Evolutionary conservation across 2,797 vertebrate genomes (phyloP).

Genomic region (Enteromius trimaculatus): DNA sequence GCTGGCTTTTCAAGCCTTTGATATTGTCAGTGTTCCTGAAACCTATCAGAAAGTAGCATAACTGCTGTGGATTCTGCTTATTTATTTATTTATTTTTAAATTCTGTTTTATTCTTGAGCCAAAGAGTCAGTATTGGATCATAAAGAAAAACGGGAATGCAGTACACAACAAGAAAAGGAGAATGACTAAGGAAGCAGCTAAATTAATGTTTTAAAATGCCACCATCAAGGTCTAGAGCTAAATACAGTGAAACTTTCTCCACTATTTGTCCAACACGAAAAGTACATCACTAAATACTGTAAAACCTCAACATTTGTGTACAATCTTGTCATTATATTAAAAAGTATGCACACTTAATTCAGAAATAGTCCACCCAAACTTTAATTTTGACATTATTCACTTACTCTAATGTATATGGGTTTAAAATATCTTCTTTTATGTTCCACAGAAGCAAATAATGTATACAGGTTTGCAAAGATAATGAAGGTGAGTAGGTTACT

Average conservation of each 20-base stretch:
- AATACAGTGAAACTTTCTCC: not conserved
- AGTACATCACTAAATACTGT: not conserved
- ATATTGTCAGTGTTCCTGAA: not conserved
- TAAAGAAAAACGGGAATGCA: not conserved
- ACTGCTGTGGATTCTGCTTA: not conserved
- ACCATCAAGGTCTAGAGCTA: not conserved
- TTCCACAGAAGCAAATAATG: too few relatives aligned
- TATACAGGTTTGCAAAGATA: not conserved
- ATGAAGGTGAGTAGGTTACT: not conserved
- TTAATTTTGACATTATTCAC: not conserved
- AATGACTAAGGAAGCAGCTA: not conserved
- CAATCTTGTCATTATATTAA: not conserved
- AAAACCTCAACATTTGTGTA: not conserved
- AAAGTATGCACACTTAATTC: not conserved
- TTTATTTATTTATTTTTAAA: not conserved
- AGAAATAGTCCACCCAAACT: not conserved
- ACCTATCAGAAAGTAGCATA: not conserved
- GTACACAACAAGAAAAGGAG: not conserved
- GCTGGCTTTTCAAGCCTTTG: not conserved
- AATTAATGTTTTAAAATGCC: not conserved
- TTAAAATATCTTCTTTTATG: not conserved
- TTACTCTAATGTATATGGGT: not conserved
- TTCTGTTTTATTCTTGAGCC: not conserved
- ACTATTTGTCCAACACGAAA: constrained; percentile 13
- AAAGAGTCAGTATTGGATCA: not conserved